Evolutionary conservation across 1,140 invertebrate species (phyloP).

Genomic region (Archegozetes longisetosus): DNA sequence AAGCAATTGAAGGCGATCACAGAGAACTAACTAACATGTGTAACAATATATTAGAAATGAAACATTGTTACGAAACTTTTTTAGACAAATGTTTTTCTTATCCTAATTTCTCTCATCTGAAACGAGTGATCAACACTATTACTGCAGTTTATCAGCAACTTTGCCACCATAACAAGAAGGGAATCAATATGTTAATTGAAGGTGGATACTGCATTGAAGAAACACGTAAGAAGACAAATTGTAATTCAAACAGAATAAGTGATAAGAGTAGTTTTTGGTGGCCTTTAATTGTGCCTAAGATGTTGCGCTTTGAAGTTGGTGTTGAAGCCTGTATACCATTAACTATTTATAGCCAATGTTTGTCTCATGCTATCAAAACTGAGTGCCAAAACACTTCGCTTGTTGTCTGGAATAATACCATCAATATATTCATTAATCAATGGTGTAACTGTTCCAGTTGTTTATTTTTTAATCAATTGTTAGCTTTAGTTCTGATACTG

Average conservation of each 20-base stretch:
- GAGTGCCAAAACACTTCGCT: neutral
- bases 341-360: neutral
- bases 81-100: neutral
- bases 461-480: too few relatives aligned
- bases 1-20: neutral
- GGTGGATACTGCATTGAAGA: neutral
- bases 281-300: neutral
- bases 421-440: neutral
- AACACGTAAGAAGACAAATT: neutral
- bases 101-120: neutral
- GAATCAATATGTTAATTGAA: neutral
- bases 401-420: neutral
- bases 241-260: neutral
- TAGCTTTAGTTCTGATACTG: too few relatives aligned
- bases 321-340: neutral
- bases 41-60: neutral
- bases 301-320: neutral
- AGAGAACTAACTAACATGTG: neutral
- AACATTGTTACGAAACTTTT: neutral
- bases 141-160: neutral
- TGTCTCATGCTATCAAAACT: neutral
- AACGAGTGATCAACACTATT: neutral
- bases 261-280: neutral
- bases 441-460: neutral
- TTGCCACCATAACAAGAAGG: neutral